Base-by-base conservation (phyloP, 2,888 invertebrate genomes). In the Ethmia dodecea region DNA sequence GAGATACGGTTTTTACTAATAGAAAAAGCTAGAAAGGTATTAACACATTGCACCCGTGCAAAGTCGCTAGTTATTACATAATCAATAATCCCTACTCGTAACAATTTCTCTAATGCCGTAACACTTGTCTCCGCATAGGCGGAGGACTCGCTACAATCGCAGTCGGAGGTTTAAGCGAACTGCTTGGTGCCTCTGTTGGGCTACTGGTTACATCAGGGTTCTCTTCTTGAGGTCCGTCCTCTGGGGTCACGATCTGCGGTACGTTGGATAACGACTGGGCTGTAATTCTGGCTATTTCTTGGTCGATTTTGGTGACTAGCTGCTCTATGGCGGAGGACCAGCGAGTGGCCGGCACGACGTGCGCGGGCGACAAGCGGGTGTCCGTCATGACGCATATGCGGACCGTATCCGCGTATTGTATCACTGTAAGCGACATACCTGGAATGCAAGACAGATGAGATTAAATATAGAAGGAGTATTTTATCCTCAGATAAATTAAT, bases 351-450 rank as follows among this genome's bases (percentile, higher is more conserved):
- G 91, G 83, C 28, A 87, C 68, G 1, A 74, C 67, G 71, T 93
- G 92, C 11, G 89, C 84, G 0, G 92, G 93, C 0, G 89, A 88
- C n/a, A 93, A 73, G 9, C 90, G 87, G 0, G 92, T 89, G 61
- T 93, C 93, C 1, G 90, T 88, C 92, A 93, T 93, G 5, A 93
- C 90, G 1, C 90, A 90, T 4, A 93, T 67, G 1, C 90, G 87
- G 1, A 92, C 88, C 1, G 88, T 86, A 47, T 89, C 89, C 0
- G 88, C 90, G 61, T 92, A 92, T 57, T 90, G 90, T 50, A 92
- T 91, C 31, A 93, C 80, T 30, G 92, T 92, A 41, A 93, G 71
- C 0, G 93, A 93, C 79, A 93, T 88, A 63, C 92, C 93, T 93
- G 71, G 8, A 79, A 79, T 28, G 8, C 33, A 32, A n/a, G n/a